phyloP scores from a whole-genome alignment of 1,140 invertebrate genomes.

The Hirudo medicinalis region DNA sequence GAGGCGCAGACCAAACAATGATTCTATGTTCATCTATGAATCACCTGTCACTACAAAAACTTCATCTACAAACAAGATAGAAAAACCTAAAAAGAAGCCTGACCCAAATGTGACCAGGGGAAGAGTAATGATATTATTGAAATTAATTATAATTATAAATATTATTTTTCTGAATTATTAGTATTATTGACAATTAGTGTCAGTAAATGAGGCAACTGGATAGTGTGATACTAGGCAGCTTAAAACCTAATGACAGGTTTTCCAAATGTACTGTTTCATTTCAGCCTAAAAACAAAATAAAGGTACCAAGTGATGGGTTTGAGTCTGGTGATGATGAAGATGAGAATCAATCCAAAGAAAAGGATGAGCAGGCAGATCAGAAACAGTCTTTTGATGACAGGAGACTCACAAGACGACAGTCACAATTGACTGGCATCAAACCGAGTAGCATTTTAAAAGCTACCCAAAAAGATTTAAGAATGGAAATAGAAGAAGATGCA shows the following conservation, averaged over 20 bases:
- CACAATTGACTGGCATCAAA: slow-evolving; percentile 5
- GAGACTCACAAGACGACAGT: slow-evolving; percentile 7
- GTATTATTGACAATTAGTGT: no score
- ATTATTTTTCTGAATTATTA: no score
- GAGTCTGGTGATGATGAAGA: not conserved
- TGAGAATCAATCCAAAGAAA: not conserved
- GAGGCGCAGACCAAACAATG: not conserved
- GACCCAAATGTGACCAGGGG: no score
- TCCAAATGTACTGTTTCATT: no score
- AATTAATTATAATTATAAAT: no score
- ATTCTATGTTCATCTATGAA: not conserved
- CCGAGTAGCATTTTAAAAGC: not conserved
- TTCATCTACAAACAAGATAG: not conserved
- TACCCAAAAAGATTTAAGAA: not conserved
- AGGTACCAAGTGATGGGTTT: not conserved
- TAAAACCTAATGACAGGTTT: no score
- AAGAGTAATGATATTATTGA: no score
- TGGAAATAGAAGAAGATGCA: slow-evolving; percentile 21
- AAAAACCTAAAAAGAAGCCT: no score
- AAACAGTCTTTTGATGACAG: not conserved
- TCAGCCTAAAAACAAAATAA: no score
- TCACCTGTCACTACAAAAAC: not conserved
- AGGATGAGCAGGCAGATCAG: not conserved
- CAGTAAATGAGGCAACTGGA: no score
- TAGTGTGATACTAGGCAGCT: no score